phyloP scores from a whole-genome alignment of 1,140 invertebrate genomes.

The Alviniconcha marisindica region DNA sequence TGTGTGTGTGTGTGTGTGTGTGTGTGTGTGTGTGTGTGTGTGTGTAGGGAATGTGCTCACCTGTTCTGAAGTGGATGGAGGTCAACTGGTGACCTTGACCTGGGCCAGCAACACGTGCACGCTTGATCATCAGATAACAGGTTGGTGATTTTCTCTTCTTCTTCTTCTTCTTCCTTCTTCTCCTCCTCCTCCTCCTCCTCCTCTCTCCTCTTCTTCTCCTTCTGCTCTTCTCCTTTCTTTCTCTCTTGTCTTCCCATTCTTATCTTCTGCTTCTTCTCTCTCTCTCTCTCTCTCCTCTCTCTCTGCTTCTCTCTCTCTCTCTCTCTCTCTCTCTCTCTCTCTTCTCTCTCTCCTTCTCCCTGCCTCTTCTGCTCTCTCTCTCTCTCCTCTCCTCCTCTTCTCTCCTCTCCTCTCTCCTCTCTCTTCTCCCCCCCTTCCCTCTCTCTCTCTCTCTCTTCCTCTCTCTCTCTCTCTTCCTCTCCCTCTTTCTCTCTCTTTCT shows the following conservation, averaged over 20 bases:
- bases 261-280: not conserved
- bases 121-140: conserved; percentile 39
- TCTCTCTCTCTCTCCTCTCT: not conserved
- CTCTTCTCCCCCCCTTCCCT: too few species aligned
- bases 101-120: conserved; percentile 48
- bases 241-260: not conserved
- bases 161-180: conserved; percentile 18
- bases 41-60: not conserved
- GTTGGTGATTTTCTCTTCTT: conserved; percentile 20
- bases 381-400: too few species aligned
- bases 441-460: too few species aligned
- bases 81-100: conserved; percentile 19
- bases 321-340: conserved; percentile 9
- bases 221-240: not conserved
- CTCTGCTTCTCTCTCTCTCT: not conserved
- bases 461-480: too few species aligned
- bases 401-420: too few species aligned
- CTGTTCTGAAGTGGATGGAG: conserved; percentile 20
- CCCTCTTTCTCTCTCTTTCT: too few species aligned
- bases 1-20: conserved; percentile 19
- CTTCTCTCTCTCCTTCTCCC: conserved; percentile 22
- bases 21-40: conserved; percentile 12
- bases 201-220: not conserved
- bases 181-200: conserved; percentile 14
- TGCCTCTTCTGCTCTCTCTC: conserved; percentile 1